A percentile compares a stretch with the other conserved stretches of the same genome.
phyloP scores from a whole-genome alignment of 2,797 vertebrate species.

The Poecilia gillii region DNA sequence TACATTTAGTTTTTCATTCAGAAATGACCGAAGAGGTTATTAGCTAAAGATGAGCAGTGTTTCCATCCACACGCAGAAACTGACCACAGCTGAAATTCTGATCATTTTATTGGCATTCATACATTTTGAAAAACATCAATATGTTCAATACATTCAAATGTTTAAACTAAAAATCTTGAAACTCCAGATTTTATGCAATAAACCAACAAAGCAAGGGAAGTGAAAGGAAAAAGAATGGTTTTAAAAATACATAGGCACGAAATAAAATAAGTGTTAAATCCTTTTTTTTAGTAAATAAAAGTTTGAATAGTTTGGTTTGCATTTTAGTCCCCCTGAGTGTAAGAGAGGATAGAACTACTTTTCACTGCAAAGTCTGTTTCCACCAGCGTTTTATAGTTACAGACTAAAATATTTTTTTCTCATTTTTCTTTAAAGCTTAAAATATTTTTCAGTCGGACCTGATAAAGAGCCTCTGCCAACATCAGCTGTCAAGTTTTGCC shows the following conservation, averaged over 20 bases:
- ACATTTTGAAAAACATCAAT: neutral
- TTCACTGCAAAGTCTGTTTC: neutral
- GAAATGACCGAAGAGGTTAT: neutral
- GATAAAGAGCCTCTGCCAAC: neutral
- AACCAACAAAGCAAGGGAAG: neutral
- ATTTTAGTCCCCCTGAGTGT: neutral
- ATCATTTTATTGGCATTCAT: neutral
- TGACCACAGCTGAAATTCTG: neutral
- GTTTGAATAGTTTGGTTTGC: neutral
- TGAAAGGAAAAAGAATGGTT: neutral
- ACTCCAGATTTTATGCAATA: neutral
- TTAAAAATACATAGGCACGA: neutral
- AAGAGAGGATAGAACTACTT: neutral
- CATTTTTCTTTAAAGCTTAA: neutral
- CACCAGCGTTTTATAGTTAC: neutral
- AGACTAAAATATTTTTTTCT: neutral
- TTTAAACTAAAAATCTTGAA: too few relatives aligned
- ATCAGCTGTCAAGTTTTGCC: neutral
- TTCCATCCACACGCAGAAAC: conserved; percentile 3
- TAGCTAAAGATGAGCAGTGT: neutral
- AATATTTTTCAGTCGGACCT: neutral
- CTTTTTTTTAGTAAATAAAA: neutral
- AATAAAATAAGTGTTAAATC: neutral
- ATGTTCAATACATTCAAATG: neutral
- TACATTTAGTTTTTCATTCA: neutral